phyloP scores from a whole-genome alignment of 2,888 invertebrate genomes.

The Orthosia gracilis region DNA sequence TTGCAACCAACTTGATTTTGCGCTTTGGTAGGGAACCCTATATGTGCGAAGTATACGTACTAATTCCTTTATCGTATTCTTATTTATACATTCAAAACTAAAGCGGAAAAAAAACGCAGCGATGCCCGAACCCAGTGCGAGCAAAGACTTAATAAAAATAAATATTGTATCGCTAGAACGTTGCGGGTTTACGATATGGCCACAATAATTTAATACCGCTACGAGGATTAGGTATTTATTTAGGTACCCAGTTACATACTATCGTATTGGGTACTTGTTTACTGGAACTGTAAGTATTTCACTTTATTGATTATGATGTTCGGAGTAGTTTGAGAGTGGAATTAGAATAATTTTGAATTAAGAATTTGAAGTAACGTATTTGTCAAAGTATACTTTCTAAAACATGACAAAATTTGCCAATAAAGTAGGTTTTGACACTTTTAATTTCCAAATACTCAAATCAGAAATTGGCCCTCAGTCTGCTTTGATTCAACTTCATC shows the following conservation, averaged over 20 bases:
- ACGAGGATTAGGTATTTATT: constrained; percentile 86
- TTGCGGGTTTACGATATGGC: constrained; percentile 84
- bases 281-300: constrained; percentile 46
- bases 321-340: not conserved
- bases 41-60: no score
- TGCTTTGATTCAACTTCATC: no score
- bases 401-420: no score
- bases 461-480: no score
- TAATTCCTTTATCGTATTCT: no score
- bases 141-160: constrained; percentile 83
- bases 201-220: constrained; percentile 85
- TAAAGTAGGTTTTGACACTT: no score
- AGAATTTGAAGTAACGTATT: no score
- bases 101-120: constrained; percentile 44
- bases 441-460: no score
- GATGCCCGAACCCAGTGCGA: constrained; percentile 71
- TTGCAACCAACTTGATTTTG: no score
- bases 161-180: constrained; percentile 83
- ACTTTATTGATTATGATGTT: constrained; percentile 35
- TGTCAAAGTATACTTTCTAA: no score
- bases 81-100: not conserved
- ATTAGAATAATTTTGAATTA: not conserved
- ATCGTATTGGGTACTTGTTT: constrained; percentile 58
- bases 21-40: no score
- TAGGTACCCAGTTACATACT: constrained; percentile 68